Conservation (phyloP, 2,113 vertebrate genomes). For the Zosterops lateralis region DNA sequence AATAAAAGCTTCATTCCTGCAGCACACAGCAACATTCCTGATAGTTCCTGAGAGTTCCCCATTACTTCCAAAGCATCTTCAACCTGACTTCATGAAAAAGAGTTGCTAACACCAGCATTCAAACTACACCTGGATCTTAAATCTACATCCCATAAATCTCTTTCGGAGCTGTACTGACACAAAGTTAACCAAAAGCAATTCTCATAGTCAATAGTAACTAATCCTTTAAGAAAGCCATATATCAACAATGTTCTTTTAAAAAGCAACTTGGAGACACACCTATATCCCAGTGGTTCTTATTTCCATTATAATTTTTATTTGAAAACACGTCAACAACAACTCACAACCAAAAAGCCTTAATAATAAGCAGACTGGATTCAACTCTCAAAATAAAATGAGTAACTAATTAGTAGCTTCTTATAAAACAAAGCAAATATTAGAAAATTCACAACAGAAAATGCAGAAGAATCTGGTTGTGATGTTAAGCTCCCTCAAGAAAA, state of each 20-base stretch:
- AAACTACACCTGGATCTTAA: not conserved
- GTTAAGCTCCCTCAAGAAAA: not conserved
- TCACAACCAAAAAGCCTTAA: not conserved
- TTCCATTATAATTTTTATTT: not conserved
- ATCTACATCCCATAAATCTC: not conserved
- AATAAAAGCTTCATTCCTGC: not conserved
- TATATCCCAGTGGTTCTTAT: not conserved
- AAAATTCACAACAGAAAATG: not conserved
- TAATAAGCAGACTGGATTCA: not conserved
- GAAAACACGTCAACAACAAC: not conserved
- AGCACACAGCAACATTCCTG: not conserved
- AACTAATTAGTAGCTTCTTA: not conserved
- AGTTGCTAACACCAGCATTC: not conserved
- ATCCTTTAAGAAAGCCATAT: not conserved
- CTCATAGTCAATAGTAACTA: not conserved
- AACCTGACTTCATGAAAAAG: not conserved
- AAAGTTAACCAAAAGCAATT: not conserved
- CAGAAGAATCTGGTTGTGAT: not conserved
- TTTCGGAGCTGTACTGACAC: not conserved
- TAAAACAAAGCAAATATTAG: not conserved
- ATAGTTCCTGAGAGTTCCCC: not conserved
- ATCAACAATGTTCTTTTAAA: not conserved
- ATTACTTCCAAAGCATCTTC: not conserved
- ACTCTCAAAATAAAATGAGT: not conserved
- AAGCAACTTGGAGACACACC: not conserved